These are phyloP conservation scores for Drosophila sproati DNA, from an alignment of 1,140 invertebrate genomes.

Conservation along the genomic window DNA sequence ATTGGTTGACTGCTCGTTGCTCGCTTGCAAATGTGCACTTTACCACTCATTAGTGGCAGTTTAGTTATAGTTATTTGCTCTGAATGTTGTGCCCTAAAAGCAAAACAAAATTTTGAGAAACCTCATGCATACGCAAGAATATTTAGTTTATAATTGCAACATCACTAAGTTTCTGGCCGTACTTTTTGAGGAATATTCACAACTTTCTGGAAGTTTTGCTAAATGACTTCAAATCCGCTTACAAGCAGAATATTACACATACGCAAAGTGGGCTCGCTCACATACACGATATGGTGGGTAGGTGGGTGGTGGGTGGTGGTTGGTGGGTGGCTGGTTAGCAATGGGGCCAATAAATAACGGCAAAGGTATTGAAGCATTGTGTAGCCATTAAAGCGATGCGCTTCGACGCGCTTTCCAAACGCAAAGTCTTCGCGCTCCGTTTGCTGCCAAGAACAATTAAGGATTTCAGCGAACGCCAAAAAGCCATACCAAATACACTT, in stretches of 20 bases:
- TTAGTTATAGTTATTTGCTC: slow-evolving; percentile 53
- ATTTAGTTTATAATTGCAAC: slow-evolving; percentile 14
- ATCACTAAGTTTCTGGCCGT: not conserved
- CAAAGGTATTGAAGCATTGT: slow-evolving; percentile 49
- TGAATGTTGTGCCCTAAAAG: slow-evolving; percentile 7
- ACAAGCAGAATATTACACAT: slow-evolving; percentile 54
- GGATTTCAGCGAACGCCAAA: slow-evolving; percentile 59
- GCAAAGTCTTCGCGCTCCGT: slow-evolving; percentile 35
- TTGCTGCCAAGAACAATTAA: slow-evolving; percentile 65
- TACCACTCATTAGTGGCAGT: slow-evolving; percentile 70
- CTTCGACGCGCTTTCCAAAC: slow-evolving; percentile 47
- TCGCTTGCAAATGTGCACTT: slow-evolving; percentile 67
- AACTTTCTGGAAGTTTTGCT: not conserved
- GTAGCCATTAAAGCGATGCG: slow-evolving; percentile 64
- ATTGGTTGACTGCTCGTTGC: slow-evolving; percentile 44
- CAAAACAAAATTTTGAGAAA: not conserved
- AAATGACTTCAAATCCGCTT: slow-evolving; percentile 54
- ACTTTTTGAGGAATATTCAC: slow-evolving; percentile 7
- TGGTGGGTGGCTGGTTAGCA: too few species aligned
- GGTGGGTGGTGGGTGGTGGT: too few species aligned
- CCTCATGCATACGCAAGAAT: slow-evolving; percentile 11
- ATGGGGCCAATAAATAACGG: slow-evolving; percentile 61
- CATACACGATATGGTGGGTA: too few species aligned
- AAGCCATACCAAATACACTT: slow-evolving; percentile 61
- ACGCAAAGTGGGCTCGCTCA: slow-evolving; percentile 13